phyloP scores from a whole-genome alignment of 2,113 vertebrate species.

The Notiomystis cincta region DNA sequence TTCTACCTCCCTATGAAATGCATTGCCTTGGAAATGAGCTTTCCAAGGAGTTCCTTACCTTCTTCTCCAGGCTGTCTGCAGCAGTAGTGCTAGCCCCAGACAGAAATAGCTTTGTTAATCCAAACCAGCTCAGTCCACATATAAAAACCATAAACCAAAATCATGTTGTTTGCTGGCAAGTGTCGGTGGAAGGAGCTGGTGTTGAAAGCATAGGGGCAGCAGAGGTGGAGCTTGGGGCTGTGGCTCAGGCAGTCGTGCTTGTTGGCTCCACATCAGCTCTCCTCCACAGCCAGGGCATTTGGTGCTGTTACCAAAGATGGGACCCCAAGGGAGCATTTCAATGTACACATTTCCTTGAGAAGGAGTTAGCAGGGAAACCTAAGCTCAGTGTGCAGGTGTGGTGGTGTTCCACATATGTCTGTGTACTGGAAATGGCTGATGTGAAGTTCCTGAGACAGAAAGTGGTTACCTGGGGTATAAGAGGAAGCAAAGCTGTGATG shows the following conservation, averaged over 20 bases:
- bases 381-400: not conserved
- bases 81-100: not conserved
- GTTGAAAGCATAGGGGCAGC: not conserved
- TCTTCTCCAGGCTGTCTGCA: not conserved
- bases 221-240: not conserved
- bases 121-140: not conserved
- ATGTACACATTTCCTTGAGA: not conserved
- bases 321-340: not conserved
- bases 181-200: not conserved
- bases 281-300: not conserved
- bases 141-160: not conserved
- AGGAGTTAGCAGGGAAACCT: not conserved
- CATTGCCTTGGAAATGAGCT: too few relatives aligned
- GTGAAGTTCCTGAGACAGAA: not conserved
- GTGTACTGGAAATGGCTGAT: not conserved
- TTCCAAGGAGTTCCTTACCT: not conserved
- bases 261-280: not conserved
- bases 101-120: not conserved
- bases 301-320: not conserved
- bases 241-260: fast-evolving
- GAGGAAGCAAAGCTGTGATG: not conserved
- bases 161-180: not conserved
- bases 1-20: not conserved
- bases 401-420: fast-evolving
- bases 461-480: not conserved